These are phyloP conservation scores for Limnephilus rhombicus DNA, from an alignment of 2,888 invertebrate species.

Conservation along the genomic window DNA sequence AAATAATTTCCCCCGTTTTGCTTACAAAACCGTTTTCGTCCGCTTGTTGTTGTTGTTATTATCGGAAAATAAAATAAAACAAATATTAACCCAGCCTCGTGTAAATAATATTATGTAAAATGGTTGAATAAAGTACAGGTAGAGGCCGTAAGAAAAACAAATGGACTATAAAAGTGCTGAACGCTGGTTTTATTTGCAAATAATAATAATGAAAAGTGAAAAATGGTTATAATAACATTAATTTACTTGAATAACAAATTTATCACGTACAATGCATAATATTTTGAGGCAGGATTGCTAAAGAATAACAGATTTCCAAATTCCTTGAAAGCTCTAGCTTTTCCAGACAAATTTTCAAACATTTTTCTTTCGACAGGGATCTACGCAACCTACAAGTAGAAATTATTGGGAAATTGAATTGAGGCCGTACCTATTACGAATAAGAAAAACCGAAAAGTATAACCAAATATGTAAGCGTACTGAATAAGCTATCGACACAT, in stretches of 20 bases:
- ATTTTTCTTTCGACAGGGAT: not conserved
- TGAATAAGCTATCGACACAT: too few relatives aligned
- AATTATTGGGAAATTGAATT: too few relatives aligned
- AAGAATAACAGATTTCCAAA: not conserved
- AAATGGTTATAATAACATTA: not conserved
- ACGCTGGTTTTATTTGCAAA: not conserved
- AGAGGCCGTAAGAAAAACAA: not conserved
- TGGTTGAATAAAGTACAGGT: too few relatives aligned
- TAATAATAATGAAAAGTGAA: not conserved
- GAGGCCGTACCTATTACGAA: too few relatives aligned
- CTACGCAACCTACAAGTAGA: too few relatives aligned
- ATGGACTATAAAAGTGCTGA: not conserved
- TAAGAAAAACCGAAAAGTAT: too few relatives aligned
- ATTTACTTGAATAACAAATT: not conserved
- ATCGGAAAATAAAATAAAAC: not conserved
- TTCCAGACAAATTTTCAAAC: not conserved
- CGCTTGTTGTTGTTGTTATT: not conserved
- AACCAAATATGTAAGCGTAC: too few relatives aligned
- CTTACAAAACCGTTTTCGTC: not conserved
- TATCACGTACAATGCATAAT: not conserved
- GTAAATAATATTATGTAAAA: not conserved
- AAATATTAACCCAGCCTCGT: not conserved
- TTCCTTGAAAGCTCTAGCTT: not conserved
- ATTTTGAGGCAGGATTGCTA: not conserved
- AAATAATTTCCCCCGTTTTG: not conserved